Evolutionary conservation across 2,888 invertebrate genomes (phyloP), one percentile per base, ranked within the genome.

Genomic region (Leistus spinibarbis): DNA sequence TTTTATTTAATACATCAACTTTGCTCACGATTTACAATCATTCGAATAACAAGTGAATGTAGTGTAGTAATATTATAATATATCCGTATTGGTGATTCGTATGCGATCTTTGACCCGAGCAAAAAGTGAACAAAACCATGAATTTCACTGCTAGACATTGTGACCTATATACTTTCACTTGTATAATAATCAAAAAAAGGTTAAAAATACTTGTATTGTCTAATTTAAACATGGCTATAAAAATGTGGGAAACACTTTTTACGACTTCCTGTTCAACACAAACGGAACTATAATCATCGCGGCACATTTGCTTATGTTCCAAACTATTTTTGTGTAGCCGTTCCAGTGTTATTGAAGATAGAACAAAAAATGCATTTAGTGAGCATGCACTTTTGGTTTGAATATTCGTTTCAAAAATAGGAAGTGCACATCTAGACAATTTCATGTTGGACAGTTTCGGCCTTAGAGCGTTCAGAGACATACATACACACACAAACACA

Each of bases 401-500:
- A n/a, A n/a, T n/a, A n/a, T n/a, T n/a, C n/a, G n/a, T n/a, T n/a
- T n/a, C n/a, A n/a, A n/a, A n/a, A n/a, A n/a, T n/a, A n/a, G n/a
- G n/a, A n/a, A n/a, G n/a, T n/a, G n/a, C n/a, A n/a, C n/a, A n/a
- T n/a, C n/a, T n/a, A n/a, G n/a, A n/a, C n/a, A n/a, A n/a, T n/a
- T n/a, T n/a, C n/a, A n/a, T n/a, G n/a, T n/a, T n/a, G n/a, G n/a
- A n/a, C n/a, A n/a, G n/a, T n/a, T n/a, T n/a, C n/a, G n/a, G n/a
- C n/a, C n/a, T n/a, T n/a, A n/a, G n/a, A n/a, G n/a, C n/a, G n/a
- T n/a, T n/a, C n/a, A n/a, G n/a, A n/a, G n/a, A n/a, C n/a, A n/a
- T n/a, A n/a, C n/a, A n/a, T n/a, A 64, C 22, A 22, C 64, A 23
- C 40, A 17, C 69, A 69, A 56, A 57, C 60, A 69, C 57, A n/a